Evolutionary conservation across 2,113 vertebrate species (phyloP), one percentile per base, ranked within the genome.

Genomic region (Rhea americana): DNA sequence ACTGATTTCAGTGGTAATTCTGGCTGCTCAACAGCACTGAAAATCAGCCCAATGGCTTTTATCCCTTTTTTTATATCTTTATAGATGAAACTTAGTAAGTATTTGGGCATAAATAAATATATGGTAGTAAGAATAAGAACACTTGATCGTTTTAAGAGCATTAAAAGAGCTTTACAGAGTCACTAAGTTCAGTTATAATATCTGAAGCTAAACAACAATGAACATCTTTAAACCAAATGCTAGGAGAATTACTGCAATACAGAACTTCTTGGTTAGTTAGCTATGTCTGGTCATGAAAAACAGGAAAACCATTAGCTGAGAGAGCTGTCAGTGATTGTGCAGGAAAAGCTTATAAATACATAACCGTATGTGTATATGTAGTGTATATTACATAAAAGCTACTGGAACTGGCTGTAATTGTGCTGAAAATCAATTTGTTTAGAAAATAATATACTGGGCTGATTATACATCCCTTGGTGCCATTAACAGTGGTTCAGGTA

Each of bases 401-500:
- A 93, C 85, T 58, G 47, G 65, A 91, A 35, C 61, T 92, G 55
- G 9, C 70, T 9, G 32, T 45, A 80, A 93, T 87, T 92, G 39
- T 84, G 53, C 65, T 95, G 85, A 95, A 94, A 97, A 93, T 85
- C 73, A 85, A 30, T 95, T 97, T 93, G 39, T 94, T 95, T 96
- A 55, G 65, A 93, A 94, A 91, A 75, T 43, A 86, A 94, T 71
- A 59, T 28, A 47, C 55, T 93, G 68, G 26, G 30, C 41, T 93
- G 76, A 89, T 94, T 94, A 93, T 91, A 20, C 39, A 90, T 90
- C 85, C 87, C 30, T 91, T 94, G 48, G 73, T 82, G 92, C 47
- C 35, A 67, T 85, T 74, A 81, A 59, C 55, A 85, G 13, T 6
- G 21, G 93, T 94, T 92, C 92, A 61, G 37, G 82, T 92, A 45